Base-by-base conservation (phyloP, 2,888 invertebrate species). In the Cactoblastis cactorum region DNA sequence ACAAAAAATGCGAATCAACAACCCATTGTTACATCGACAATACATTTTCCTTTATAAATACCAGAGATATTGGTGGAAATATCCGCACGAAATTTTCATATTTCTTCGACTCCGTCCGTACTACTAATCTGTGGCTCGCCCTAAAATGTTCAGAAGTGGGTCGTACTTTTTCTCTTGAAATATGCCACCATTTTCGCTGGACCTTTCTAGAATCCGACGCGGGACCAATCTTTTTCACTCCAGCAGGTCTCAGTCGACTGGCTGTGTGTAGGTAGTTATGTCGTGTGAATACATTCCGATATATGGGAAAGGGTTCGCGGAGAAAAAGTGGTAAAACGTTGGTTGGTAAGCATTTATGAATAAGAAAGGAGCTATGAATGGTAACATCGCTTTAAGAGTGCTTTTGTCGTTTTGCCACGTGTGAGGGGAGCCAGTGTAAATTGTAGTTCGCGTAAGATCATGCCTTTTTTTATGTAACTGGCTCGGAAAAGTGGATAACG, bases 321-420 rank as follows among this genome's bases (percentile, higher is more conserved):
- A 68, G 15, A 74, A 75, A 77, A 80, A 77, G 71, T 76, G 73
- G 71, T 76, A 74, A 76, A 82, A 79, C 70, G 74, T 73, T 77
- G 72, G 73, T 75, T 77, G 72, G 73, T 75, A 75, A 79, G 75
- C 79, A 77, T 80, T 83, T 80, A 81, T 73, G 75, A 74, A 68
- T 69, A 58, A 70, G 69, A 70, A 69, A 69, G 62, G 62, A 69
- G 63, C 62, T 64, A 71, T 69, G 71, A 74, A 72, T 68, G 69
- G 65, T 68, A 64, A 66, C 68, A 67, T 71, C 71, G 71, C 66
- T 68, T 67, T 52, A 59, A 53, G 58, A 50, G 56, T 60, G 60
- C 67, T 65, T 74, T 80, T 77, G 77, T 78, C 48, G 17, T 48
- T 37, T 38, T 38, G 37, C 24, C 15, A 17, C 35, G n/a, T 35